Percentiles rank a stretch among this genome's conserved stretches.
phyloP scores from a whole-genome alignment of 2,888 invertebrate genomes.

The Pardosa pseudoannulata region DNA sequence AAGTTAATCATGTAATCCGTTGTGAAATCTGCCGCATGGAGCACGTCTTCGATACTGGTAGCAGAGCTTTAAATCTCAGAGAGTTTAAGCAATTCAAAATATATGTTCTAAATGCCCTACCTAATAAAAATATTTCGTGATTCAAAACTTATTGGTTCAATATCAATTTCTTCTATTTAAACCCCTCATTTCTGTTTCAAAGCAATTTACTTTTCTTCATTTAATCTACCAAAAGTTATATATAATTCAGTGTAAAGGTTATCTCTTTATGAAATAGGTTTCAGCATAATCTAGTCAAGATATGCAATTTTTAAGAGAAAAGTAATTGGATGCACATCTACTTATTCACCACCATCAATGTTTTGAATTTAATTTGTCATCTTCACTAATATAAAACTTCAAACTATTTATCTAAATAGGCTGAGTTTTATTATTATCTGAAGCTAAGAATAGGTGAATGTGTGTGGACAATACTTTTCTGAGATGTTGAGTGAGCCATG shows the following conservation, averaged over 20 bases:
- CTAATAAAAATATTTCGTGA: neutral
- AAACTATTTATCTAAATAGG: too few species aligned
- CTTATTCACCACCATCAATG: too few species aligned
- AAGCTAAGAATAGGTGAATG: too few species aligned
- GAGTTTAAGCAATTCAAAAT: neutral
- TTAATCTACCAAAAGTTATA: too few species aligned
- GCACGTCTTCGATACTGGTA: neutral
- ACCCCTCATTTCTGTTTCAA: neutral
- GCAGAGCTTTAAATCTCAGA: slow-evolving; percentile 1
- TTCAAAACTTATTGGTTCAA: neutral
- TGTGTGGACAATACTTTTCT: neutral
- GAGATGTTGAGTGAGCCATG: neutral
- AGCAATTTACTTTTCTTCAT: too few species aligned
- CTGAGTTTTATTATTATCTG: too few species aligned
- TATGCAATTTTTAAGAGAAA: neutral
- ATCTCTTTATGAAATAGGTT: too few species aligned
- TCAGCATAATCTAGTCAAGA: neutral
- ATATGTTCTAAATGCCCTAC: neutral
- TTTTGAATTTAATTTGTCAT: too few species aligned
- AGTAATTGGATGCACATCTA: neutral
- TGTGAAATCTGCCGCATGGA: neutral
- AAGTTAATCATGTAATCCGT: slow-evolving; percentile 1
- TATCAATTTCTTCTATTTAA: too few species aligned
- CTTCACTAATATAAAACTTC: too few species aligned
- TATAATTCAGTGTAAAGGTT: too few species aligned